phyloP scores from a whole-genome alignment of 2,113 vertebrate genomes.

The Lagopus leucura region DNA sequence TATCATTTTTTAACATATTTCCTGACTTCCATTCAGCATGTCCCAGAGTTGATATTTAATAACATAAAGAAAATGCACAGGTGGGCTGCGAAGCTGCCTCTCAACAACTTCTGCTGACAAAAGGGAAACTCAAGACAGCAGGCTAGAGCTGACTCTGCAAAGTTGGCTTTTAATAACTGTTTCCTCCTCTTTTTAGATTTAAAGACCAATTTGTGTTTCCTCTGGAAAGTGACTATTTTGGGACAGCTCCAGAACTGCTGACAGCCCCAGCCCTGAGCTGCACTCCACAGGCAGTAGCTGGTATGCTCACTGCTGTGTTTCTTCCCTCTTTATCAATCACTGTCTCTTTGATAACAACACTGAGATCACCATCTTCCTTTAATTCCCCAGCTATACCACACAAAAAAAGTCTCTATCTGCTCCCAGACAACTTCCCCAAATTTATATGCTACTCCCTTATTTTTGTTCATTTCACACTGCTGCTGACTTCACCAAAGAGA shows the following conservation, averaged over 20 bases:
- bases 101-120: slow-evolving; percentile 38
- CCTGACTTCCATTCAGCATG: neutral
- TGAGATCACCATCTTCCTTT: neutral
- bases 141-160: slow-evolving; percentile 21
- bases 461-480: neutral
- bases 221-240: neutral
- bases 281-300: neutral
- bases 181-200: slow-evolving; percentile 42
- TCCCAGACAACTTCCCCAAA: neutral
- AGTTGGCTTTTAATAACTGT: neutral
- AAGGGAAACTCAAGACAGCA: slow-evolving; percentile 10
- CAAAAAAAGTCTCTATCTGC: neutral
- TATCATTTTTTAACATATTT: neutral
- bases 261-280: neutral
- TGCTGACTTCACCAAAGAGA: neutral
- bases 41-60: slow-evolving; percentile 31
- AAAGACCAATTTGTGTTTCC: slow-evolving; percentile 21
- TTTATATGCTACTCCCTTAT: neutral
- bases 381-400: neutral
- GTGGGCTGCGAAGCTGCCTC: slow-evolving; percentile 25
- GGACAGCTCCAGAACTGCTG: neutral
- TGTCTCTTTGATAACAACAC: neutral
- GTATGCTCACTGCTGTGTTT: neutral
- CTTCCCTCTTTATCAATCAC: neutral
- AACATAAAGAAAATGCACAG: slow-evolving; percentile 12